phyloP scores from a whole-genome alignment of 2,113 vertebrate species.

The Mormoops blainvillei region DNA sequence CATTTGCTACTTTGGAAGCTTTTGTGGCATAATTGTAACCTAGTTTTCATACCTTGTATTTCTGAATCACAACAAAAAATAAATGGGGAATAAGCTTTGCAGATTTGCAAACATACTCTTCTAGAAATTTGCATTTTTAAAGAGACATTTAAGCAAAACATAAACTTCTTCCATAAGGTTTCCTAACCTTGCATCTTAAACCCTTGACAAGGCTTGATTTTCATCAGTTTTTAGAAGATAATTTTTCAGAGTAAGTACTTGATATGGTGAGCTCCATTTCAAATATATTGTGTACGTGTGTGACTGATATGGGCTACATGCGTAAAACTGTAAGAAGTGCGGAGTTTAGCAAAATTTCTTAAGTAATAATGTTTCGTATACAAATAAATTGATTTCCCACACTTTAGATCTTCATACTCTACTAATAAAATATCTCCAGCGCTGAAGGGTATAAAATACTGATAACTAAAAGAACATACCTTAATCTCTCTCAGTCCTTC shows the following conservation, averaged over 20 bases:
- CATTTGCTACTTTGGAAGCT: slow-evolving; percentile 74
- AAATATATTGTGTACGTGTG: not conserved
- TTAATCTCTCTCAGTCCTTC: not conserved
- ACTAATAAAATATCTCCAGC: not conserved
- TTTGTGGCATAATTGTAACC: slow-evolving; percentile 79
- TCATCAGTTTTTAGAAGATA: not conserved
- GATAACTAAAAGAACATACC: not conserved
- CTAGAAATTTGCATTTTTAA: not conserved
- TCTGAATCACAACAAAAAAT: slow-evolving; percentile 74
- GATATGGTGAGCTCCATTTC: not conserved
- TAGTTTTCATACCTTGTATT: slow-evolving; percentile 82
- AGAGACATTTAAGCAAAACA: slow-evolving; percentile 7
- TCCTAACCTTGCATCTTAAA: not conserved
- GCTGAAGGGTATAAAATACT: not conserved
- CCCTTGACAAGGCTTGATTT: not conserved
- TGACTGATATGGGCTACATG: not conserved
- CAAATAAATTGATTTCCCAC: not conserved
- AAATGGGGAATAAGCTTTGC: slow-evolving; percentile 75
- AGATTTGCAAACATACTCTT: slow-evolving; percentile 47
- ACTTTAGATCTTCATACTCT: not conserved
- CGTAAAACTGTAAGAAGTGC: not conserved
- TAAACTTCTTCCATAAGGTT: not conserved
- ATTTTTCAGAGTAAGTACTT: not conserved
- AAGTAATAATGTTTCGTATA: not conserved
- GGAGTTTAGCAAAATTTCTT: not conserved